Percentiles rank a stretch among this genome's conserved stretches.
Conservation (phyloP, 2,888 invertebrate genomes). For the Willowsia nigromaculata region DNA sequence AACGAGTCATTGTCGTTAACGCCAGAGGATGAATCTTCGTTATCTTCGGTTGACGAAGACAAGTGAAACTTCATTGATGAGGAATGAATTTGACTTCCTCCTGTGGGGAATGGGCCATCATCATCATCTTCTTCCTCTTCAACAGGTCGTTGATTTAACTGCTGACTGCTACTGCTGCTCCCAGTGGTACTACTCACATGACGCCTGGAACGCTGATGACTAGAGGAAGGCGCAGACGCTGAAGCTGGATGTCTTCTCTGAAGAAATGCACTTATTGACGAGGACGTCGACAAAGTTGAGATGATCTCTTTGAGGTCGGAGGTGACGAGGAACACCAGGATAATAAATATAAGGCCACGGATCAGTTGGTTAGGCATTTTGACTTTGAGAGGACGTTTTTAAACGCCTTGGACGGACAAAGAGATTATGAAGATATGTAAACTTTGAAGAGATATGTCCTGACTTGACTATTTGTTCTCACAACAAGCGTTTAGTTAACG, state of each 20-base stretch:
- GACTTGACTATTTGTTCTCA: too few species aligned
- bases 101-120: conserved; percentile 26
- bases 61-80: conserved; percentile 20
- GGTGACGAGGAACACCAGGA: conserved; percentile 74
- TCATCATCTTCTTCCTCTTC: conserved; percentile 4
- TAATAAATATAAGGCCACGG: conserved; percentile 70
- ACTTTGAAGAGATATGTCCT: too few species aligned
- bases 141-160: neutral
- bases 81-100: neutral
- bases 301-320: conserved; percentile 75
- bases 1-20: conserved; percentile 65
- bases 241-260: conserved; percentile 6
- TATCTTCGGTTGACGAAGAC: neutral
- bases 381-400: neutral
- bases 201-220: conserved; percentile 48
- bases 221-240: neutral
- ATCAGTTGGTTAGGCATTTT: conserved; percentile 74
- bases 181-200: neutral
- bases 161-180: neutral
- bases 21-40: conserved; percentile 44
- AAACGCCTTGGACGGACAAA: neutral
- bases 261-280: conserved; percentile 61
- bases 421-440: too few species aligned
- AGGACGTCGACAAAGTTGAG: conserved; percentile 64
- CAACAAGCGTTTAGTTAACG: too few species aligned